A percentile compares a stretch with the other conserved stretches of the same genome.
Evolutionary conservation across 2,797 vertebrate genomes (phyloP).

Genomic region (Arnoldichthys spilopterus): DNA sequence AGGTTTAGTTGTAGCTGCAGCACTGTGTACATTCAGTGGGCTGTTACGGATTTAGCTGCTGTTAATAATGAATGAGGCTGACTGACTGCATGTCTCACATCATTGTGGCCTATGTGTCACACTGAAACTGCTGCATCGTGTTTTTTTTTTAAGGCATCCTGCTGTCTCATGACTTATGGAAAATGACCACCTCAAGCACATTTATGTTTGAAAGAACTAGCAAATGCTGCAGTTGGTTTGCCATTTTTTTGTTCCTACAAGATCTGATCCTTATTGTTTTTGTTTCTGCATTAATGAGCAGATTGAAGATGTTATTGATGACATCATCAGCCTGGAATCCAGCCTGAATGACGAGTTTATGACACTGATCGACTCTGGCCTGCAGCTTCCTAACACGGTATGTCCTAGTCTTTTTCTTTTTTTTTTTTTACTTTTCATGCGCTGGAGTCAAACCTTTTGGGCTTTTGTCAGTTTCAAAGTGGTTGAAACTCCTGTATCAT

Average conservation of each 20-base stretch:
- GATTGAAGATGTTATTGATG: conserved; percentile 90
- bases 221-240: background rate
- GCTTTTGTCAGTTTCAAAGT: background rate
- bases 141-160: conserved; percentile 40
- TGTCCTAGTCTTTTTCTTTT: conserved; percentile 22
- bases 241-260: background rate
- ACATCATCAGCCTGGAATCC: conserved; percentile 92
- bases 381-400: conserved; percentile 87
- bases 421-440: too few species aligned
- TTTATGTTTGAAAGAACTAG: background rate
- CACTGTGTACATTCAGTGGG: too few species aligned
- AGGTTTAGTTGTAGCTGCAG: conserved; percentile 33
- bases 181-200: conserved; percentile 15
- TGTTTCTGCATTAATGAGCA: conserved; percentile 55
- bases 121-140: conserved; percentile 41
- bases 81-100: conserved; percentile 33
- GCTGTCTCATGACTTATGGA: conserved; percentile 38
- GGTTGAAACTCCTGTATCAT: background rate
- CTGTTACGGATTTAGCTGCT: background rate
- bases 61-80: conserved; percentile 37
- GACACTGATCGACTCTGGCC: conserved; percentile 78
- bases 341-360: conserved; percentile 89
- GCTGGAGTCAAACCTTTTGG: background rate
- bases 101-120: conserved; percentile 44
- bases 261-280: background rate